phyloP scores from a whole-genome alignment of 2,797 vertebrate genomes.

The Squalus acanthias region DNA sequence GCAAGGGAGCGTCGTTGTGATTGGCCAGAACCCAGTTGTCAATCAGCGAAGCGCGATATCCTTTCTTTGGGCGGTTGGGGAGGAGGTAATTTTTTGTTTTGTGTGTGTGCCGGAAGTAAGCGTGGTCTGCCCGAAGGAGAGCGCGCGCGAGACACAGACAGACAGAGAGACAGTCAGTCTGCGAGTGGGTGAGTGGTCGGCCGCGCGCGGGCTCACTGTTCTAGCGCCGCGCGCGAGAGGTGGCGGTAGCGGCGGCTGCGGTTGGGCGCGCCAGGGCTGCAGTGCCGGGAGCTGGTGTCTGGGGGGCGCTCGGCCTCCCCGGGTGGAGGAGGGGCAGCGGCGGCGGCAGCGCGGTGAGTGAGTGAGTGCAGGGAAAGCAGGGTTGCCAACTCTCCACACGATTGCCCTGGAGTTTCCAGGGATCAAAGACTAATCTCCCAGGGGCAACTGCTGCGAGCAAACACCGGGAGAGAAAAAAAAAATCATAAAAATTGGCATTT shows the following conservation, averaged over 20 bases:
- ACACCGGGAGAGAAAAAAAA: neutral
- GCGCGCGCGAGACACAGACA: too few species aligned
- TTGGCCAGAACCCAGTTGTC: neutral
- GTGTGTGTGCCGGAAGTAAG: neutral
- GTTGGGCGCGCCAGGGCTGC: neutral
- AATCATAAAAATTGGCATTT: neutral
- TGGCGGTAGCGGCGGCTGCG: too few species aligned
- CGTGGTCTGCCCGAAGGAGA: too few species aligned
- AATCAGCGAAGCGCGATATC: neutral
- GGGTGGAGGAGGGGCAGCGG: too few species aligned
- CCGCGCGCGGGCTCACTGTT: too few species aligned
- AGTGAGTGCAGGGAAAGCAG: neutral
- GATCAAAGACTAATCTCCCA: neutral
- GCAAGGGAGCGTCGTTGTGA: neutral
- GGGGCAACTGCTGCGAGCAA: too few species aligned
- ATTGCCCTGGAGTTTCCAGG: neutral
- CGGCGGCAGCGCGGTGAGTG: too few species aligned
- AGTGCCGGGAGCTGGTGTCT: neutral
- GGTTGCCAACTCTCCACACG: neutral
- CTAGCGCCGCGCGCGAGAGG: too few species aligned
- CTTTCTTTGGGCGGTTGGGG: neutral
- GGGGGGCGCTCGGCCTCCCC: too few species aligned
- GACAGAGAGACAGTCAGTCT: too few species aligned
- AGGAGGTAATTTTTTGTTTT: neutral
- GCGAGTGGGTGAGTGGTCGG: too few species aligned